Base-by-base conservation (phyloP, 2,888 invertebrate species). In the Corythucha ciliata region DNA sequence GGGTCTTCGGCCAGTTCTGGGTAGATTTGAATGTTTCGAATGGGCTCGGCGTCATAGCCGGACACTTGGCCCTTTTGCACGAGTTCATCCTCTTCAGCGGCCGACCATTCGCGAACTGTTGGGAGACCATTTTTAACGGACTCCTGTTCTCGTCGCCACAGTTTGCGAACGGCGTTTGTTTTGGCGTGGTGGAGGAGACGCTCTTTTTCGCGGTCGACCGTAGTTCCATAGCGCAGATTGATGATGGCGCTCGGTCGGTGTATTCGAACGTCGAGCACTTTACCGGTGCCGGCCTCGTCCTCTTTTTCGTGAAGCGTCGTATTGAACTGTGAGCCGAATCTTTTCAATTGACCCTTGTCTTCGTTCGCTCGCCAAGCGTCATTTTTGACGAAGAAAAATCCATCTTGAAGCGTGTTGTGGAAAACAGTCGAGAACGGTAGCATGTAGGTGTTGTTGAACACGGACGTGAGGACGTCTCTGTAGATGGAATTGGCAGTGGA, bases 1-100 rank as follows among this genome's bases (percentile, higher is more conserved):
- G 92, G 93, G 73, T 94, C 94, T 71, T 94, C 94, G 48, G 93
- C 89, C 47, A 94, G 75, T 68, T 93, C 91, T 0, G 93, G 92
- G 72, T 91, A 93, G 54, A 81, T 73, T 62, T 83, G 80, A 26
- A 91, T 84, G 66, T 91, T 89, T 70, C 92, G 90, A 60, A 88
- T 82, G 72, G 91, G 93, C 65, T 90, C 87, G 53, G 87, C 89
- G 64, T 90, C 88, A 71, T 91, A 92, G 62, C 83, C 86, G 29
- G 82, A 76, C 52, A 86, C 85, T 63, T 80, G 81, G 52, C 91
- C 91, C 67, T 88, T 89, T 4, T 5, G 22, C 14, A 39, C 72
- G 57, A 94, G 83, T 70, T 93, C 91, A 61, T 92, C 89, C 60
- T 83, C 78, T 70, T 94, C 90, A 32, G 32, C 32, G 20, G 49